A percentile compares a stretch with the other conserved stretches of the same genome.
Evolutionary conservation across 2,113 vertebrate species (phyloP).

Genomic region (Campylomormyrus numenius): DNA sequence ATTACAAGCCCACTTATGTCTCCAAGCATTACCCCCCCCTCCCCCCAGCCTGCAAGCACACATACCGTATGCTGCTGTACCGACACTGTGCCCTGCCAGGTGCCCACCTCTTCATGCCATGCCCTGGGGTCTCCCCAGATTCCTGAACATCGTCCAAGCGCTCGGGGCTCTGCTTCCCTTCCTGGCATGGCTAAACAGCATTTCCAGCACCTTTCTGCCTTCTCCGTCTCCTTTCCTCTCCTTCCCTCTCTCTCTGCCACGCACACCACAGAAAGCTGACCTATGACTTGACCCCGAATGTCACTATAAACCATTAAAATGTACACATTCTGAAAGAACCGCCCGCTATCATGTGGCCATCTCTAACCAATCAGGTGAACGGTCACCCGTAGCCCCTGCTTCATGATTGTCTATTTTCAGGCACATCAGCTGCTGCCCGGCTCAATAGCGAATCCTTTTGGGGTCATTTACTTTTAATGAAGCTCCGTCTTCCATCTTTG

Average conservation of each 20-base stretch:
- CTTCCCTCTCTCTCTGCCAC: background rate
- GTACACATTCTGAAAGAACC: background rate
- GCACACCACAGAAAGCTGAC: background rate
- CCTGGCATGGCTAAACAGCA: background rate
- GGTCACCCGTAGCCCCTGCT: background rate
- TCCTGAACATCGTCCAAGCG: background rate
- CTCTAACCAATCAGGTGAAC: background rate
- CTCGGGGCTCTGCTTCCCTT: background rate
- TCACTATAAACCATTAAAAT: slow-evolving; percentile 5
- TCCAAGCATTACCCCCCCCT: too few species aligned
- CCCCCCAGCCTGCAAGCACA: background rate
- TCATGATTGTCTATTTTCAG: background rate
- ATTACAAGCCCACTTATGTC: background rate
- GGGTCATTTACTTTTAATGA: slow-evolving; percentile 14
- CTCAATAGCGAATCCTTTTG: background rate
- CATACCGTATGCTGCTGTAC: background rate
- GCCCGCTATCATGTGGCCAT: background rate
- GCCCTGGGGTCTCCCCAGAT: background rate
- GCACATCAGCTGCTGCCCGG: background rate
- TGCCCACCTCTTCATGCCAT: background rate
- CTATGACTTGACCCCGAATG: background rate
- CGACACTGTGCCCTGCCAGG: background rate
- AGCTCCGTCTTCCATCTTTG: background rate
- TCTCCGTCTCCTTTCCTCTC: background rate
- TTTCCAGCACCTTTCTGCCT: background rate